These are phyloP conservation scores for Gobiocypris rarus DNA, from an alignment of 2,113 vertebrate genomes.

Conservation along the genomic window DNA sequence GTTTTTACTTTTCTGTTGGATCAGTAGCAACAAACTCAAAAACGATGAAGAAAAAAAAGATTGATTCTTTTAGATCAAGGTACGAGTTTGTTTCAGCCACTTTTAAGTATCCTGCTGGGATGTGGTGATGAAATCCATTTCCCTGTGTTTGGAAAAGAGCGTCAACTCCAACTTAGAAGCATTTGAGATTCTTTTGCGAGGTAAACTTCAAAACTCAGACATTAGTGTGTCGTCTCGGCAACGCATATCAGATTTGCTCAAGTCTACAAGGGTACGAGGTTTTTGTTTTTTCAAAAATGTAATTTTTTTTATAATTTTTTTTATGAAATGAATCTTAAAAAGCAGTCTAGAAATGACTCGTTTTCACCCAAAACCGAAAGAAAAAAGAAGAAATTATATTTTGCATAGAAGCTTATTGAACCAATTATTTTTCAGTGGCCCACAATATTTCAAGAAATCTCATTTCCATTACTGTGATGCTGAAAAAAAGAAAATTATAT, in stretches of 20 bases:
- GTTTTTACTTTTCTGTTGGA: neutral
- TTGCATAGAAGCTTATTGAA: neutral
- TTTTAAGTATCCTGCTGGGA: neutral
- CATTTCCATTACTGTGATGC: neutral
- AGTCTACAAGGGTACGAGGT: neutral
- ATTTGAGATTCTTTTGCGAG: neutral
- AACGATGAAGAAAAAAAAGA: neutral
- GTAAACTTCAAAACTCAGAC: neutral
- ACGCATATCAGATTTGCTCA: neutral
- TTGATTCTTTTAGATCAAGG: neutral
- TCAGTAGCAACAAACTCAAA: slow-evolving; percentile 12
- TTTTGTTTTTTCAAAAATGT: too few relatives aligned
- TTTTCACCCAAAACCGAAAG: neutral
- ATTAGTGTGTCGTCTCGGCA: neutral
- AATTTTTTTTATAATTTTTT: too few relatives aligned
- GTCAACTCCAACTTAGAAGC: neutral
- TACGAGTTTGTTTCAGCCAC: slow-evolving; percentile 3
- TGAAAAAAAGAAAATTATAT: too few relatives aligned
- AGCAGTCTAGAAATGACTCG: fast-evolving
- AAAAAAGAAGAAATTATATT: neutral
- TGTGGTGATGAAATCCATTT: neutral
- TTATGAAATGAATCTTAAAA: neutral
- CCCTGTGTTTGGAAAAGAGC: neutral
- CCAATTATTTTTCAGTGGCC: neutral
- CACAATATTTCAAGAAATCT: neutral